Percentiles rank a stretch among this genome's conserved stretches.
Evolutionary conservation across 2,888 invertebrate species (phyloP).

Genomic region (Diabrotica balteata): DNA sequence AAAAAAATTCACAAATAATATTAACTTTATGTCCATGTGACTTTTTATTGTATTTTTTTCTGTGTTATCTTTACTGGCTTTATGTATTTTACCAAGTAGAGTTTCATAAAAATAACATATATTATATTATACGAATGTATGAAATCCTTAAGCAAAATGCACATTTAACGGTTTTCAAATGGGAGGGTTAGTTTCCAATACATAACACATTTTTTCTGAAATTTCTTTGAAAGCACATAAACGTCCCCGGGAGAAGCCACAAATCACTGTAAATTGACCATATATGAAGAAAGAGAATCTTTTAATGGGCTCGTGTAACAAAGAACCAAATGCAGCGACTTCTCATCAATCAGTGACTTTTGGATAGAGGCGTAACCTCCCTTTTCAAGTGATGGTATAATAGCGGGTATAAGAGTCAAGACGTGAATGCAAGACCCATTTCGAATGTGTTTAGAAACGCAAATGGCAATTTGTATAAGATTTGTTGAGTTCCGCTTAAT

Average conservation of each 20-base stretch:
- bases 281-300: conserved; percentile 19
- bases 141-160: background rate
- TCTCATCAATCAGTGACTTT: conserved; percentile 18
- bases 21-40: no score
- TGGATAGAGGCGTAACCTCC: conserved; percentile 24
- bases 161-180: conserved; percentile 18
- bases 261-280: conserved; percentile 25
- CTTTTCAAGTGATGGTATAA: conserved; percentile 16
- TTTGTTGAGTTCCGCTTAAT: conserved; percentile 16
- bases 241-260: conserved; percentile 13
- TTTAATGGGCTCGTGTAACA: conserved; percentile 16
- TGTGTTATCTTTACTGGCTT: no score
- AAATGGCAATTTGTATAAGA: conserved; percentile 16
- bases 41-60: no score
- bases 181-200: conserved; percentile 2
- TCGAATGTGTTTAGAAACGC: background rate
- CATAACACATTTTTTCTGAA: conserved; percentile 7
- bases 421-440: conserved; percentile 10
- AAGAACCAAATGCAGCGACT: conserved; percentile 11
- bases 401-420: conserved; percentile 14
- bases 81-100: no score
- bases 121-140: no score
- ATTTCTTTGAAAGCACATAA: background rate
- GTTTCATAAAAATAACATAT: no score
- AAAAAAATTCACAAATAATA: no score